Conservation (phyloP, 2,113 vertebrate genomes). For the Anoplopoma fimbria region DNA sequence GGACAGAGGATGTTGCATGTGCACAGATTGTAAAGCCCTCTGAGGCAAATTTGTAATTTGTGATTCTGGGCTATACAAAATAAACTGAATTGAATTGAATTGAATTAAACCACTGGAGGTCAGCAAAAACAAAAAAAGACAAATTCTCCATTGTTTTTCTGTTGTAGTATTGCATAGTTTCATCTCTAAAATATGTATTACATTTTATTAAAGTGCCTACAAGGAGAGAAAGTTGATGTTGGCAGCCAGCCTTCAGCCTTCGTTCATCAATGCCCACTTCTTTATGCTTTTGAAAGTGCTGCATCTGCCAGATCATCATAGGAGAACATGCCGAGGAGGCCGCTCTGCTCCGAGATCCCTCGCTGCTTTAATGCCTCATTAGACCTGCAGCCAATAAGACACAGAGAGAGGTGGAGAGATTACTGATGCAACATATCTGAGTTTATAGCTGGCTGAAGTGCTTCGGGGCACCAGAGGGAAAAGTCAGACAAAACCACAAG, state of each 20-base stretch:
- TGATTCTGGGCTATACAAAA: too few species aligned
- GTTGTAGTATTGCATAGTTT: neutral
- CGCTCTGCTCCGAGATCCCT: slow-evolving; percentile 60
- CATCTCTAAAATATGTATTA: neutral
- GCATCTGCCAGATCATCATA: slow-evolving; percentile 70
- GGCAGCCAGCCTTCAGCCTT: slow-evolving; percentile 48
- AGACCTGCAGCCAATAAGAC: slow-evolving; percentile 74
- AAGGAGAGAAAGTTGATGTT: slow-evolving; percentile 16
- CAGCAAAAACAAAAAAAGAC: neutral
- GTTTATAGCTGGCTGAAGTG: slow-evolving; percentile 48
- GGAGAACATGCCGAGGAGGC: slow-evolving; percentile 50
- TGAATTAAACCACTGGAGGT: neutral
- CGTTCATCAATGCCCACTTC: slow-evolving; percentile 58
- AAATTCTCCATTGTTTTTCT: neutral
- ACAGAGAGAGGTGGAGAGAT: slow-evolving; percentile 73
- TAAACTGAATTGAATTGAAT: too few species aligned
- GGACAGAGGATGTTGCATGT: too few species aligned
- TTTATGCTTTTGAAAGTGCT: slow-evolving; percentile 64
- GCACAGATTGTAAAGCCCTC: too few species aligned
- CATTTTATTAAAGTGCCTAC: neutral
- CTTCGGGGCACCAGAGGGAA: slow-evolving; percentile 35
- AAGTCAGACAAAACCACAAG: slow-evolving; percentile 38
- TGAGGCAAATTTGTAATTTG: too few species aligned
- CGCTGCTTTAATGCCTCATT: slow-evolving; percentile 77
- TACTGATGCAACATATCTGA: slow-evolving; percentile 75